These are phyloP conservation scores for Acanthosepion lycidas DNA, from an alignment of 2,888 invertebrate genomes.

Conservation along the genomic window DNA sequence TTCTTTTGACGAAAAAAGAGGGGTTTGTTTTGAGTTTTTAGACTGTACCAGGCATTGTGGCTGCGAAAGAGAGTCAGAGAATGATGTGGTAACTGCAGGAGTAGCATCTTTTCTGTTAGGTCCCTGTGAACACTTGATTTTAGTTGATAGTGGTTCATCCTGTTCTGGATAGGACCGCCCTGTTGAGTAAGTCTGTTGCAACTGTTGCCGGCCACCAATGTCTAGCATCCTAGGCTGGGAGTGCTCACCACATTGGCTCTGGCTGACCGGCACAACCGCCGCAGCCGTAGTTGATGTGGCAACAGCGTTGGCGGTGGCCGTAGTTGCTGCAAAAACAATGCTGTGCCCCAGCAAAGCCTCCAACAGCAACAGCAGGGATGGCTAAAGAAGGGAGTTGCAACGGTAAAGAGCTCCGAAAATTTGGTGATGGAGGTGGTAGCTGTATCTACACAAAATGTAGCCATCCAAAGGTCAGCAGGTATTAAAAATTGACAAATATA, in stretches of 20 bases:
- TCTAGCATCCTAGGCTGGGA: slow-evolving; percentile 39
- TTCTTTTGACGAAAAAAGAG: slow-evolving; percentile 21
- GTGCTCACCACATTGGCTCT: slow-evolving; percentile 18
- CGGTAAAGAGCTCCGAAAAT: neutral
- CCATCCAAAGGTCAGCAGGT: neutral
- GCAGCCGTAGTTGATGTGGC: neutral
- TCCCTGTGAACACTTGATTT: neutral
- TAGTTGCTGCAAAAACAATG: neutral
- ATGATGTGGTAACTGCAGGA: neutral
- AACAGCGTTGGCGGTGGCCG: neutral
- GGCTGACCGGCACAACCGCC: neutral
- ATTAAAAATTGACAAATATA: neutral
- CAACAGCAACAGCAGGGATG: neutral
- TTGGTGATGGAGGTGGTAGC: neutral
- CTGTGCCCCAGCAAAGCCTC: neutral
- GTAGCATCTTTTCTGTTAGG: neutral
- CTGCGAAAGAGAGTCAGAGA: neutral
- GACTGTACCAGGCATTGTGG: neutral
- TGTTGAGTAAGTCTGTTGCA: neutral
- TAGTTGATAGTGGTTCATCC: neutral
- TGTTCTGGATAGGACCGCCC: neutral
- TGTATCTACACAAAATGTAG: neutral
- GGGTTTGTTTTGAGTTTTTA: neutral
- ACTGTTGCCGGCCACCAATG: slow-evolving; percentile 38
- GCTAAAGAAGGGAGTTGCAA: neutral